Conservation (phyloP, 2,888 invertebrate species). For the Syrphus vitripennis region DNA sequence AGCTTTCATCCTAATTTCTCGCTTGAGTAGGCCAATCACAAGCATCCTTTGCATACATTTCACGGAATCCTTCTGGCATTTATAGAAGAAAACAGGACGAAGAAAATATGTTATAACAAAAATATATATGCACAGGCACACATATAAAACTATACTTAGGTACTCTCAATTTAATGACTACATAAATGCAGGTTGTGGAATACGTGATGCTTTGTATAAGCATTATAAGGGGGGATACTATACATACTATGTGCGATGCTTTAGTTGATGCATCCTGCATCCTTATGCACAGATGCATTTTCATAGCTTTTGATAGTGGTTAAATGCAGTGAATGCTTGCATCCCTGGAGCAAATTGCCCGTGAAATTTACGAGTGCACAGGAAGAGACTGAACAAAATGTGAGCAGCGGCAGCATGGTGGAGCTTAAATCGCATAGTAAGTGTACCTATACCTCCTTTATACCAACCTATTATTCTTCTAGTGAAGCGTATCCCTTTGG, state of each 20-base stretch:
- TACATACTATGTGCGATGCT: neutral
- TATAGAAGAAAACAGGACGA: neutral
- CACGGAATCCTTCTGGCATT: neutral
- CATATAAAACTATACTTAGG: neutral
- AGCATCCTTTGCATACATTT: conserved; percentile 41
- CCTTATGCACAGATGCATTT: conserved; percentile 37
- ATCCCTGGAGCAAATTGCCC: conserved; percentile 60
- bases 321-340: conserved; percentile 61
- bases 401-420: conserved; percentile 37
- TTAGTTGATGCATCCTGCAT: conserved; percentile 43
- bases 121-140: neutral
- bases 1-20: conserved; percentile 62
- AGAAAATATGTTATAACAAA: neutral
- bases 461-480: conserved; percentile 10
- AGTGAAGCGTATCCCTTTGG: conserved; percentile 58
- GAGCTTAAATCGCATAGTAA: conserved; percentile 52
- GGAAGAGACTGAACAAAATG: conserved; percentile 45
- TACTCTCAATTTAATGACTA: conserved; percentile 33
- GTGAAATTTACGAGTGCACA: conserved; percentile 68
- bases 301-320: conserved; percentile 52
- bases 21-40: conserved; percentile 61
- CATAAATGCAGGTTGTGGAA: conserved; percentile 31
- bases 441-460: too few relatives aligned
- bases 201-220: neutral
- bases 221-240: neutral